Base-by-base conservation (phyloP, 2,113 vertebrate species). In the Ellobius talpinus region DNA sequence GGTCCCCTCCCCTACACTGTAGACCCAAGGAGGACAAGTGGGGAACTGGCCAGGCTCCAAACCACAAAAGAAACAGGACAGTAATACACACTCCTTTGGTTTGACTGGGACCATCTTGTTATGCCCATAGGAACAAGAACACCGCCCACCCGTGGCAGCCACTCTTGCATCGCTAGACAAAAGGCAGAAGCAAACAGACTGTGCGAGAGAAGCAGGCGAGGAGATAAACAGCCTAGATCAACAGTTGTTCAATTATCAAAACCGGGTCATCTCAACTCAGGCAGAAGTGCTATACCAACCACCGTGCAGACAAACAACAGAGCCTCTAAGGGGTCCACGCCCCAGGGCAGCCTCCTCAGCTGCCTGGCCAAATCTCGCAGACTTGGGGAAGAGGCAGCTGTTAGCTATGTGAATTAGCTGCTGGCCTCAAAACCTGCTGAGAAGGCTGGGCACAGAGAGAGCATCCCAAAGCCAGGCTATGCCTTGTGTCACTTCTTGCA, bases 281-380 rank as follows among this genome's bases (percentile, higher is more conserved):
- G 31, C 12, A 6, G 1, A 63, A n/a, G 31, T 1, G 0, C 13
- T 0, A 1, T 3, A 13, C n/a, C 87, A 2, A 61, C 66, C 63
- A 26, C 23, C 58, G 45, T 13, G 9, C 73, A 23, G 42, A n/a
- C 24, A 6, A 36, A 29, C 11, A 9, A 7, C 87, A 39, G 78
- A 21, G 5, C 65, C 76, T 31, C 23, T 4, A 19, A 47, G 36
- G 2, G 8, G 29, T 1, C 29, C 90, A 16, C 33, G 4, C 10
- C n/a, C 29, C 19, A 0, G 36, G 63, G 63, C 0, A 0, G 6
- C 65, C 39, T 39, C 52, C 50, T 55, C 36, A 3, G 24, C n/a
- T 42, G 8, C 21, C 21, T 58, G 19, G 39, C 47, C 16, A 10
- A 2, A 77, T 47, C 14, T 58, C 13, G 39, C 5, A 0, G 61